phyloP scores from a whole-genome alignment of 2,113 vertebrate genomes.

The Addax nasomaculatus region DNA sequence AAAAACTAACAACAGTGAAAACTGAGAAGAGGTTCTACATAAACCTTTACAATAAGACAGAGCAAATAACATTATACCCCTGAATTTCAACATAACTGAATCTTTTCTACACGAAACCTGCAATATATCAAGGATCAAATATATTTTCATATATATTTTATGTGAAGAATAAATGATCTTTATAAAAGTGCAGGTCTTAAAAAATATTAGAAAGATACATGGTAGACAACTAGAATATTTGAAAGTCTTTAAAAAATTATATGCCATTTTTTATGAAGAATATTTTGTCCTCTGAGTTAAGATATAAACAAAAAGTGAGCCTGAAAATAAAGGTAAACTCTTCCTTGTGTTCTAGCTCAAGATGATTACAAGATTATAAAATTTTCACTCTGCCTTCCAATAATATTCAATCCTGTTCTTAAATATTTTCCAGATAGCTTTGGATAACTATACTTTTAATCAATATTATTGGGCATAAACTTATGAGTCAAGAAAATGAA shows the following conservation, averaged over 20 bases:
- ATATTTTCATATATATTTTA: neutral
- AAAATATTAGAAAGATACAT: neutral
- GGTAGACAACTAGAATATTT: neutral
- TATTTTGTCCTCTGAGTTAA: neutral
- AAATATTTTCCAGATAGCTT: neutral
- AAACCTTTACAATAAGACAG: neutral
- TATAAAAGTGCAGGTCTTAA: neutral
- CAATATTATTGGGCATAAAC: neutral
- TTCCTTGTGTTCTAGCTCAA: neutral
- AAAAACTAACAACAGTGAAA: neutral
- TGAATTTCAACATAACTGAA: conserved; percentile 14
- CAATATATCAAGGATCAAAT: neutral
- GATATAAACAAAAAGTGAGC: neutral
- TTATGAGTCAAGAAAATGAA: neutral
- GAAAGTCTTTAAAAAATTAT: neutral
- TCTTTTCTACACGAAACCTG: neutral
- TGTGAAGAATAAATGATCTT: conserved; percentile 7
- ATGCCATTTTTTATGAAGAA: neutral
- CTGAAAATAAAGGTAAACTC: neutral
- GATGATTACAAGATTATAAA: neutral
- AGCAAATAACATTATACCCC: neutral
- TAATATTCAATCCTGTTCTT: neutral
- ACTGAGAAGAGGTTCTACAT: neutral
- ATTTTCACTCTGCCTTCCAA: neutral
- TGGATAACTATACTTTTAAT: neutral